Base-by-base conservation (phyloP, 2,888 invertebrate species). In the Callinectes sapidus region DNA sequence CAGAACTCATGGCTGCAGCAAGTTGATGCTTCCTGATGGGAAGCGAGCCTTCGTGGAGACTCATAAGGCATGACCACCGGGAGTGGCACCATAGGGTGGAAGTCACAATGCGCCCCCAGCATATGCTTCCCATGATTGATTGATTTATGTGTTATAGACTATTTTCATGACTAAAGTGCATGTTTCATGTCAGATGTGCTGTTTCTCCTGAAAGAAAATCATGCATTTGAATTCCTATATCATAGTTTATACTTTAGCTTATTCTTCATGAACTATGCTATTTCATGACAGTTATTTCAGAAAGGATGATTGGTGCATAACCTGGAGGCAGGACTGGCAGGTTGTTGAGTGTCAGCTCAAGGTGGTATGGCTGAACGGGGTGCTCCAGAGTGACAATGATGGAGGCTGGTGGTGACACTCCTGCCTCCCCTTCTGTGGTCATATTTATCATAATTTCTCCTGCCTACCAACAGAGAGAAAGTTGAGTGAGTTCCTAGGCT, bases 391-490 rank as follows among this genome's bases (percentile, higher is more conserved):
- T 54, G 54, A 87, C 16, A 14, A 23, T 87, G 28, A 14, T 28
- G 42, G 48, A 48, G 48, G 28, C 54, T 13, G 42, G 48, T n/a
- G 54, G n/a, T 6, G 87, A 87, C 13, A 54, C 54, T 18, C 87
- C 87, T 10, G 87, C 54, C n/a, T 87, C 87, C 48, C 87, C 87
- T 14, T 48, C n/a, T 87, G 28, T 48, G 23, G 48, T 87, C n/a
- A 28, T 10, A 54, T 48, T 87, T 23, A 87, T 48, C n/a, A n/a
- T 48, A 6, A 28, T n/a, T 3, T 48, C 87, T 8, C 87, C 87
- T 2, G 87, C 87, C 87, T 87, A 54, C 23, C 18, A 48, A 23
- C 0, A 39, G 18, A 23, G 28, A n/a, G 2, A 71, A 6, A 28
- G n/a, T 71, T 0, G 1, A 28, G 23, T 61, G 61, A 61, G 61